Conservation (phyloP, 64 coral and sea anemone species). For the Montipora efflorescens region DNA sequence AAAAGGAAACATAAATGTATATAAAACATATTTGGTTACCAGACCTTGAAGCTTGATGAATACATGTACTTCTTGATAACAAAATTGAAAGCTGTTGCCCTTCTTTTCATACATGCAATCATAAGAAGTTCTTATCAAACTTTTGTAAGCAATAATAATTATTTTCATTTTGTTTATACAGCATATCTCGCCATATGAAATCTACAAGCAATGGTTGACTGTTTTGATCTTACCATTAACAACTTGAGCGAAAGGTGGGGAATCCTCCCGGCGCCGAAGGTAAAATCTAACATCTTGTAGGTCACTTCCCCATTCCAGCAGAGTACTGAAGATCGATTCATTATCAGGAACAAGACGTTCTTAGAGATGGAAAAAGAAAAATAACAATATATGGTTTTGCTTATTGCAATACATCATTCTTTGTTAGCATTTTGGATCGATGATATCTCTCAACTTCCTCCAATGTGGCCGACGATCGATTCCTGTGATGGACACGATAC, state of each 20-base stretch:
- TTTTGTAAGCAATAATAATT: too few relatives aligned
- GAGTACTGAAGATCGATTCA: constrained; percentile 73
- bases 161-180: too few relatives aligned
- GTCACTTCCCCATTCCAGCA: constrained; percentile 88
- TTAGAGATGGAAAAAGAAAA: constrained; percentile 8
- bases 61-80: too few relatives aligned
- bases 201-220: not conserved
- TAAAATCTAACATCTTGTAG: constrained; percentile 83
- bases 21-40: too few relatives aligned
- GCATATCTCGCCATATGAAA: too few relatives aligned
- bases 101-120: too few relatives aligned
- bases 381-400: not conserved
- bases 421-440: too few relatives aligned
- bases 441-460: too few relatives aligned
- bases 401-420: not conserved
- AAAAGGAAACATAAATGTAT: not conserved
- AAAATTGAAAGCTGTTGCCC: too few relatives aligned
- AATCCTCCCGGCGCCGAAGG: constrained; percentile 59
- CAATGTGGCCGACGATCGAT: too few relatives aligned
- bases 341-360: constrained; percentile 87
- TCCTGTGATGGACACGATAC: too few relatives aligned
- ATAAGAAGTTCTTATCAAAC: too few relatives aligned
- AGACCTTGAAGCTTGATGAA: not conserved
- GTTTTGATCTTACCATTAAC: constrained; percentile 34
- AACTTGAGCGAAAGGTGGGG: not conserved